phyloP scores from a whole-genome alignment of 2,797 vertebrate species.

The Pangasius macronema region DNA sequence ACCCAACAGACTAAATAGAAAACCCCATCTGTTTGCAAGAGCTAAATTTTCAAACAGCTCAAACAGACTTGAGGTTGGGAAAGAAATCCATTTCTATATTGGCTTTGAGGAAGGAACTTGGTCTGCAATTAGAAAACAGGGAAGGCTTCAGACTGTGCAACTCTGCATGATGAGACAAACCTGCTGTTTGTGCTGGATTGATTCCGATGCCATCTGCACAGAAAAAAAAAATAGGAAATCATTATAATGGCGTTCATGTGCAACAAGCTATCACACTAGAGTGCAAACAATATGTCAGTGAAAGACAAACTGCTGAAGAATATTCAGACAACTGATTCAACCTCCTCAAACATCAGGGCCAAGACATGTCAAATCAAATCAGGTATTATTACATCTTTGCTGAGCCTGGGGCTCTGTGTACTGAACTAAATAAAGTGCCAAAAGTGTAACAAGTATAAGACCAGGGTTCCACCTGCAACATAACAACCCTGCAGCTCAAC shows the following conservation, averaged over 20 bases:
- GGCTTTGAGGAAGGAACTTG: slow-evolving; percentile 1
- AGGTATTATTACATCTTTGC: not conserved
- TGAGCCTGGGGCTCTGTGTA: not conserved
- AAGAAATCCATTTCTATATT: slow-evolving; percentile 1
- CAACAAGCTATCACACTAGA: slow-evolving; percentile 35
- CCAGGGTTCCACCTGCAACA: not conserved
- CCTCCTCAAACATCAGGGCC: not conserved
- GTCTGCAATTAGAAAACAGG: slow-evolving; percentile 9
- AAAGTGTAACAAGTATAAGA: not conserved
- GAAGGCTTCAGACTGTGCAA: slow-evolving; percentile 23
- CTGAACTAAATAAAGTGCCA: not conserved
- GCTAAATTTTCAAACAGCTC: slow-evolving; percentile 29
- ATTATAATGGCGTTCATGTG: not conserved
- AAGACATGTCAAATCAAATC: not conserved
- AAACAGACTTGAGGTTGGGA: not conserved
- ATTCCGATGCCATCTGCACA: slow-evolving; percentile 94
- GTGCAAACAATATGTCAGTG: slow-evolving; percentile 39
- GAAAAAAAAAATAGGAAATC: slow-evolving; percentile 35
- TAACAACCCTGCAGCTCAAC: not conserved
- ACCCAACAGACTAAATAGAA: not conserved
- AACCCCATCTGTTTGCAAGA: slow-evolving; percentile 10
- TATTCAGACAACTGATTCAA: not conserved
- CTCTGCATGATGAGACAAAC: slow-evolving; percentile 71
- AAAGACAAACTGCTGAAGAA: slow-evolving; percentile 20
- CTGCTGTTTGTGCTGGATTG: slow-evolving; percentile 96